A percentile compares a stretch with the other conserved stretches of the same genome.
Conservation (phyloP, 2,797 vertebrate species). For the Helostoma temminkii region DNA sequence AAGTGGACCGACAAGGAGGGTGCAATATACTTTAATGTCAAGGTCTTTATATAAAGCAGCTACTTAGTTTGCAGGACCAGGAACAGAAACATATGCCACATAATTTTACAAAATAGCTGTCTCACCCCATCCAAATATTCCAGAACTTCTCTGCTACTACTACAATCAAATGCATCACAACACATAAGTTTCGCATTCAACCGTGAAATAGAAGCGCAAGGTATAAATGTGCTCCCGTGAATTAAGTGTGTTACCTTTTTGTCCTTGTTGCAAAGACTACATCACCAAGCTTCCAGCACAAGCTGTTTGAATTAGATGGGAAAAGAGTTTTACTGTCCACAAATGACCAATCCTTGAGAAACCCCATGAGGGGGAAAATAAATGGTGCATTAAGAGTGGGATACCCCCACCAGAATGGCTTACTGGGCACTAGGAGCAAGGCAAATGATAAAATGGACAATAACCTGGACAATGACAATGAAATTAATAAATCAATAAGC, state of each 20-base stretch:
- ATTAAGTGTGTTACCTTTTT: neutral
- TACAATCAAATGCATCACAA: neutral
- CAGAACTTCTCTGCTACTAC: neutral
- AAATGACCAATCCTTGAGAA: neutral
- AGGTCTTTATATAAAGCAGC: no score
- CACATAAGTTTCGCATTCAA: neutral
- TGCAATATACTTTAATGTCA: no score
- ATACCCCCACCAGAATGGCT: neutral
- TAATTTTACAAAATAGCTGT: no score
- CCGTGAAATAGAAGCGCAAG: neutral
- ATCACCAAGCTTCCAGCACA: neutral
- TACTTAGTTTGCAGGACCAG: no score
- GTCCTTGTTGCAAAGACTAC: neutral
- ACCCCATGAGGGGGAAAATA: neutral
- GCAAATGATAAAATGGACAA: constrained; percentile 19
- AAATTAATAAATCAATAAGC: constrained; percentile 22
- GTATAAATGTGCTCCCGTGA: neutral
- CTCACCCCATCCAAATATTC: no score
- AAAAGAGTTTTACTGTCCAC: neutral
- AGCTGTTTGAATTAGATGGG: neutral
- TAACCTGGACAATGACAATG: constrained; percentile 19
- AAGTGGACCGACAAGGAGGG: no score
- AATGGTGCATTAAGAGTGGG: neutral
- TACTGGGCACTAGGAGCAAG: neutral
- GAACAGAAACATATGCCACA: no score